Conservation (phyloP, 2,888 invertebrate species). For the Trisateles emortualis region DNA sequence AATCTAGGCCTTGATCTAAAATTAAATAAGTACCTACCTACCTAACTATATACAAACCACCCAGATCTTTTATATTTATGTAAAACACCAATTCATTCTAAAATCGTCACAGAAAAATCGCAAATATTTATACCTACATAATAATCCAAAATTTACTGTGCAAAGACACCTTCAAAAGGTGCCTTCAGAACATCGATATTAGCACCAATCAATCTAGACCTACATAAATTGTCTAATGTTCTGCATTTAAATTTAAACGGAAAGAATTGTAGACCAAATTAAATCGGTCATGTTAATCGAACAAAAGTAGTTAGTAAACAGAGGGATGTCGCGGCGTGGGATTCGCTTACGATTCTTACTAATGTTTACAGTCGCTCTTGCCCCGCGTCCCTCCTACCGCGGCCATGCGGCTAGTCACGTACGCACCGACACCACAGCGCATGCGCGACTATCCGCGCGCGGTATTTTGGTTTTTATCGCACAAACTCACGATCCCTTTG, state of each 20-base stretch:
- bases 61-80: no score
- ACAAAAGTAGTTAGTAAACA: constrained; percentile 68
- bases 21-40: no score
- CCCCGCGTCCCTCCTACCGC: constrained; percentile 43
- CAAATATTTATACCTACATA: constrained; percentile 18
- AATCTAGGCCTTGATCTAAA: no score
- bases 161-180: constrained; percentile 36
- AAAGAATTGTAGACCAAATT: constrained; percentile 27
- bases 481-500: constrained; percentile 56
- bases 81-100: no score
- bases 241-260: constrained; percentile 7
- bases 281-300: constrained; percentile 42
- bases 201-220: constrained; percentile 17
- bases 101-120: constrained; percentile 6
- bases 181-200: constrained; percentile 33
- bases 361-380: constrained; percentile 67
- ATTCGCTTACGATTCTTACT: constrained; percentile 58
- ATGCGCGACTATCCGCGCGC: constrained; percentile 62
- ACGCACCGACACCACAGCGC: constrained; percentile 72
- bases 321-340: constrained; percentile 62
- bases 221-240: neutral
- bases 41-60: no score
- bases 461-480: constrained; percentile 75
- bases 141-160: constrained; percentile 17
- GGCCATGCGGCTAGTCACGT: constrained; percentile 82